phyloP scores from a whole-genome alignment of 2,113 vertebrate species.

The Callorhinus ursinus region DNA sequence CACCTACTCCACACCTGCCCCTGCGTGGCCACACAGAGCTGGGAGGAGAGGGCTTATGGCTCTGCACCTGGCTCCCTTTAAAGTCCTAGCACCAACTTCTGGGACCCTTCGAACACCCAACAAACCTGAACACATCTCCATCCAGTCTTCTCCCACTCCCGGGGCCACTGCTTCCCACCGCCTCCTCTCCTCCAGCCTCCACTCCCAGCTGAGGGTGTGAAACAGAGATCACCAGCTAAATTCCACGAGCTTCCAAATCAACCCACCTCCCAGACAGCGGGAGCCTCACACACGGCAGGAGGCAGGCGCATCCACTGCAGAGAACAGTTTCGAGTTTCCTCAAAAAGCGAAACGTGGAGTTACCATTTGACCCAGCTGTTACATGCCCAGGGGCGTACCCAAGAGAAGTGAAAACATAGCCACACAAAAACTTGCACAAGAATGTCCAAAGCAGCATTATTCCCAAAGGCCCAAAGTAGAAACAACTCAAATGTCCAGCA shows the following conservation, averaged over 20 bases:
- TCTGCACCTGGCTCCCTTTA: background rate
- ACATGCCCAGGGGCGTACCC: background rate
- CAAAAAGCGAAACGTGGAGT: background rate
- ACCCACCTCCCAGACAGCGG: accelerated
- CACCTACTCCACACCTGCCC: background rate
- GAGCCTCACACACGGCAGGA: background rate
- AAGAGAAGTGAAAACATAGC: background rate
- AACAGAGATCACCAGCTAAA: background rate
- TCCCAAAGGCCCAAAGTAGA: background rate
- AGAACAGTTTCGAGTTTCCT: background rate
- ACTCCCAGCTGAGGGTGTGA: background rate
- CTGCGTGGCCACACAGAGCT: background rate
- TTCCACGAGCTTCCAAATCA: background rate
- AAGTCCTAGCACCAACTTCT: background rate
- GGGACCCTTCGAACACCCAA: background rate
- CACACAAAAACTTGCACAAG: background rate
- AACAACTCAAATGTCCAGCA: background rate
- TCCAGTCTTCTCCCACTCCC: too few relatives aligned
- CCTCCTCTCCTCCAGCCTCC: background rate
- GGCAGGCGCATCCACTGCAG: background rate
- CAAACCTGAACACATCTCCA: background rate
- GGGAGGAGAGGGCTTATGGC: background rate
- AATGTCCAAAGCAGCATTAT: background rate
- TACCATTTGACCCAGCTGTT: background rate
- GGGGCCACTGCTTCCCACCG: accelerated